Conservation (phyloP, 1,140 invertebrate genomes). For the Plutomurus gul region DNA sequence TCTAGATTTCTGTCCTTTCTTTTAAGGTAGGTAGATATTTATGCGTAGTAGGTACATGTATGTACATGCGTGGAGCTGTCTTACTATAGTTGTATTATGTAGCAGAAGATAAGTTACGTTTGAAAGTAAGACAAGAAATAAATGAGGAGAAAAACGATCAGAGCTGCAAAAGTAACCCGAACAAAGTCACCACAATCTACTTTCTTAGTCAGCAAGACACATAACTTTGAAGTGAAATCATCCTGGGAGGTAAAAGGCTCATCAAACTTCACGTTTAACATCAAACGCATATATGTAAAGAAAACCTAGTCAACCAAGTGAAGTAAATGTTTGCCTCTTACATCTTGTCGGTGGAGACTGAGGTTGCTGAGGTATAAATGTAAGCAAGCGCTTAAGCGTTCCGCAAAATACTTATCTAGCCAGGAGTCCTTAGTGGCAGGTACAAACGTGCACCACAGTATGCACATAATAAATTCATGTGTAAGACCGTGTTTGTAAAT, state of each 20-base stretch:
- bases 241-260: constrained; percentile 24
- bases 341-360: neutral
- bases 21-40: too few species aligned
- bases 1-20: too few species aligned
- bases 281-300: neutral
- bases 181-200: neutral
- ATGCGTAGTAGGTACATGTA: too few species aligned
- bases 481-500: too few species aligned
- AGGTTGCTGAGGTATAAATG: too few species aligned
- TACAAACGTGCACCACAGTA: too few species aligned
- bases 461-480: too few species aligned
- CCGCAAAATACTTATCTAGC: too few species aligned
- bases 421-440: too few species aligned
- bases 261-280: neutral
- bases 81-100: neutral
- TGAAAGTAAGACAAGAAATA: neutral
- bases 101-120: neutral
- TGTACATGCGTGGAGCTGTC: neutral
- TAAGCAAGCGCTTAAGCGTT: too few species aligned
- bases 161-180: neutral
- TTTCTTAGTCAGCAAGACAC: neutral
- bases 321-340: neutral
- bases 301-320: neutral
- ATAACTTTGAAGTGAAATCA: constrained; percentile 10
- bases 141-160: neutral